Percentiles rank a stretch among this genome's conserved stretches.
phyloP scores from a whole-genome alignment of 2,888 invertebrate genomes.

The Zonitis immaculata region DNA sequence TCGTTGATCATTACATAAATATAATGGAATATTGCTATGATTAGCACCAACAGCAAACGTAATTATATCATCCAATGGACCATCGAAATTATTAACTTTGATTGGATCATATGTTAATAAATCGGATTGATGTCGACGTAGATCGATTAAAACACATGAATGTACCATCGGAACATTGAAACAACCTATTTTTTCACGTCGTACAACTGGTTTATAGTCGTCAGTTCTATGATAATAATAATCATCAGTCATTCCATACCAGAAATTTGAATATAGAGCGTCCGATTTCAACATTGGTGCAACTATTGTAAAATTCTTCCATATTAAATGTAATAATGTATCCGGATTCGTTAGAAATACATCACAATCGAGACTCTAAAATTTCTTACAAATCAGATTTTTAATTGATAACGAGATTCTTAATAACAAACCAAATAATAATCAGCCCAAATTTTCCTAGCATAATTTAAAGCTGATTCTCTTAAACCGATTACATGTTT shows the following conservation, averaged over 20 bases:
- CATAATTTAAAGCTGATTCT: conserved; percentile 69
- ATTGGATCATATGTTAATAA: conserved; percentile 68
- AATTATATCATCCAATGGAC: conserved; percentile 83
- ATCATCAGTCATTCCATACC: conserved; percentile 86
- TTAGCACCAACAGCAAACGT: conserved; percentile 82
- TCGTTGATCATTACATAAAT: conserved; percentile 73
- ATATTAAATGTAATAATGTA: conserved; percentile 60
- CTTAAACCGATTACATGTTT: conserved; percentile 73
- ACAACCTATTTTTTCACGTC: conserved; percentile 64
- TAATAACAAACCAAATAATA: conserved; percentile 65
- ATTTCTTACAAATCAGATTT: conserved; percentile 16
- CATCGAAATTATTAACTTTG: conserved; percentile 60
- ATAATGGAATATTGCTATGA: conserved; percentile 58
- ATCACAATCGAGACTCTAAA: conserved; percentile 81
- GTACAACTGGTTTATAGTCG: conserved; percentile 76
- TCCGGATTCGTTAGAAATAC: conserved; percentile 68
- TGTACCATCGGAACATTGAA: conserved; percentile 89
- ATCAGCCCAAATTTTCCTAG: conserved; percentile 79
- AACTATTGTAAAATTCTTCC: conserved; percentile 60
- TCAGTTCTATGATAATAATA: conserved; percentile 82
- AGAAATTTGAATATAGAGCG: conserved; percentile 90
- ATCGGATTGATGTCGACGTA: conserved; percentile 57
- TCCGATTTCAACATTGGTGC: conserved; percentile 86
- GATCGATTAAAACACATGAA: conserved; percentile 75
- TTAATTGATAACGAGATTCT: conserved; percentile 1